Base-by-base conservation (phyloP, 2,113 vertebrate genomes). In the Aythya baeri region DNA sequence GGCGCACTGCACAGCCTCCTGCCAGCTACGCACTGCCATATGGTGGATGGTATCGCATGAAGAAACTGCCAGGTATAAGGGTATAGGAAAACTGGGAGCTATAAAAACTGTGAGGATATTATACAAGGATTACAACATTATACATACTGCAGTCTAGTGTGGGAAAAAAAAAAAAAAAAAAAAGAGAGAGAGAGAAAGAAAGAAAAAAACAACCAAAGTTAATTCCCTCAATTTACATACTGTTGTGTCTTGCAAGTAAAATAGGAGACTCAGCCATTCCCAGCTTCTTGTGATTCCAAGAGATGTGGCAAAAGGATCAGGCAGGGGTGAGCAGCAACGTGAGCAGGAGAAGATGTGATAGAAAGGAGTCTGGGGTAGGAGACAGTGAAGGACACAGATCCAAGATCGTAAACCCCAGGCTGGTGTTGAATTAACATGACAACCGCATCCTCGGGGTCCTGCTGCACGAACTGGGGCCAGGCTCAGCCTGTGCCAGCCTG, bases 181-280 rank as follows among this genome's bases (percentile, higher is more conserved):
- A 38, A 8, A 38, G 36, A 38, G 38, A 62, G 11, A 73, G 3
- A 63, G 7, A 57, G 5, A 36, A 14, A 38, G 7, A 20, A 27
- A 50, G 27, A 17, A 21, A 57, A 67, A 82, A 66, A 1, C 23
- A 68, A 3, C 11, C 34, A 29, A 68, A 79, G 27, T 27, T 27
- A 73, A 93, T 89, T 72, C 44, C 23, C 27, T 87, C 49, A 13
- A 54, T 91, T 94, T 84, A 87, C 41, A 85, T 27, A 31, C 25
- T 44, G 36, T 73, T 87, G 58, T 72, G 63, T 62, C 86, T 87
- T 83, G 67, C 84, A 87, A 75, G 66, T 62, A 66, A 91, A 96
- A 79, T 22, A 76, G 1, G 22, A 50, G 44, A 67, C 85, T 87
- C 44, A 62, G 44, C 50, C 71, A 6, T 36, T 82, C 70, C n/a